Conservation (phyloP, 1,140 invertebrate genomes). For the Homalodisca vitripennis region DNA sequence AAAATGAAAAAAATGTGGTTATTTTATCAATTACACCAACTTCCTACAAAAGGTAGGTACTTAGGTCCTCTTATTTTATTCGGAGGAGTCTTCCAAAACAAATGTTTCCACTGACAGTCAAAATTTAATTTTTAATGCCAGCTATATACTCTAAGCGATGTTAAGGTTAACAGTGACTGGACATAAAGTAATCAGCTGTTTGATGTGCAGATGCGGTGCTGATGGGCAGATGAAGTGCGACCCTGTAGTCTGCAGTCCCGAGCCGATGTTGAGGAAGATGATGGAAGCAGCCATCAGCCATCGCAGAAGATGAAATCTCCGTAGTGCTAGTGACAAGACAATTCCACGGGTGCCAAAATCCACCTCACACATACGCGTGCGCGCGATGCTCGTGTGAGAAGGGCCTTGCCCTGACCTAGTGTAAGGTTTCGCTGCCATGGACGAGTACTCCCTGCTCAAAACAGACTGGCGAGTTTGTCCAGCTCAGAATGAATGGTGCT, state of each 20-base stretch:
- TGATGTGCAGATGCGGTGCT: conserved; percentile 72
- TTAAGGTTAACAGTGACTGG: too few species aligned
- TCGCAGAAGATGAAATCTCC: conserved; percentile 67
- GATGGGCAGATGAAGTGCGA: conserved; percentile 93
- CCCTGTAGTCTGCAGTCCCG: conserved; percentile 80
- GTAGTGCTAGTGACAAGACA: conserved; percentile 11
- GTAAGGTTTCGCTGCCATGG: conserved; percentile 18
- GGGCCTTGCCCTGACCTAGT: conserved; percentile 13
- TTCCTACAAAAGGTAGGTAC: too few species aligned
- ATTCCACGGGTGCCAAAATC: conserved; percentile 32
- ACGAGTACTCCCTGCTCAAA: conserved; percentile 21
- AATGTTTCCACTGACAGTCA: too few species aligned
- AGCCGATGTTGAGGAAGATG: conserved; percentile 85
- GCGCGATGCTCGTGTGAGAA: conserved; percentile 14
- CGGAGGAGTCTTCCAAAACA: too few species aligned
- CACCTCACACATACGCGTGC: conserved; percentile 27
- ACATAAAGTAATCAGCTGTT: background rate
- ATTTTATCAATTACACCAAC: too few species aligned
- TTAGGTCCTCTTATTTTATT: too few species aligned
- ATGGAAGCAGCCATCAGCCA: conserved; percentile 71
- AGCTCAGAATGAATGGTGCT: conserved; percentile 23
- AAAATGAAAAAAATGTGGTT: too few species aligned
- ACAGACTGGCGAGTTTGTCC: background rate
- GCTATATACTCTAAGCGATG: too few species aligned
- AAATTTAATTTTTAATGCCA: too few species aligned